A percentile compares a stretch with the other conserved stretches of the same genome.
Evolutionary conservation across 2,888 invertebrate species (phyloP).

Genomic region (Aphidoletes aphidimyza): DNA sequence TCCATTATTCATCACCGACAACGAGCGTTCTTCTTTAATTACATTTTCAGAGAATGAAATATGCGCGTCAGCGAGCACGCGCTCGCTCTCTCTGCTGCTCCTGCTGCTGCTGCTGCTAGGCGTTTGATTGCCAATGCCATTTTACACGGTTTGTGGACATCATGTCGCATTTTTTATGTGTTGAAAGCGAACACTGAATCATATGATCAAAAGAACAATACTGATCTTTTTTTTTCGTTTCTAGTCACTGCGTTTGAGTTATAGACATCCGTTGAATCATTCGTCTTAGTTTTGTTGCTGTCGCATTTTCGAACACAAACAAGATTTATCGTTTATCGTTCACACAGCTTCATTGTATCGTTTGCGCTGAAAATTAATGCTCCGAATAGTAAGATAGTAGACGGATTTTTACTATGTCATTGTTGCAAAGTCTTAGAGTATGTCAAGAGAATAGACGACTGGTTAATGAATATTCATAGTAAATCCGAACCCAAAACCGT

Average conservation of each 20-base stretch:
- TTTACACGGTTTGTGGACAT: conserved; percentile 24
- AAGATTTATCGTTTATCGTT: neutral
- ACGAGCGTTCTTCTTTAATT: neutral
- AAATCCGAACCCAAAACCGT: no score
- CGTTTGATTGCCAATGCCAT: conserved; percentile 5
- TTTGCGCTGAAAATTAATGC: neutral
- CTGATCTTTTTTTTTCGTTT: neutral
- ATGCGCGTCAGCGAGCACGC: no score
- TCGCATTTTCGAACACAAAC: neutral
- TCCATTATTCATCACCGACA: conserved; percentile 6
- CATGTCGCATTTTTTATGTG: neutral
- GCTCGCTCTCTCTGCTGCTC: no score
- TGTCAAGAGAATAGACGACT: no score
- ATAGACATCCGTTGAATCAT: neutral
- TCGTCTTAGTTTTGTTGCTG: neutral
- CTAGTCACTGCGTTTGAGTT: neutral
- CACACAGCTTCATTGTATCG: no score
- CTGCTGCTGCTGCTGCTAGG: no score
- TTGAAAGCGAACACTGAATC: conserved; percentile 13
- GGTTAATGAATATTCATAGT: conserved; percentile 6
- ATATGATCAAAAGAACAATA: conserved; percentile 30
- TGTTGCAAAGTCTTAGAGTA: neutral
- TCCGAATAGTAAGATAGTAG: neutral
- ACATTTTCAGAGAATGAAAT: conserved; percentile 6
- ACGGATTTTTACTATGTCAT: neutral